These are phyloP conservation scores for Dryomyza anilis DNA, from an alignment of 2,888 invertebrate species.

Conservation along the genomic window DNA sequence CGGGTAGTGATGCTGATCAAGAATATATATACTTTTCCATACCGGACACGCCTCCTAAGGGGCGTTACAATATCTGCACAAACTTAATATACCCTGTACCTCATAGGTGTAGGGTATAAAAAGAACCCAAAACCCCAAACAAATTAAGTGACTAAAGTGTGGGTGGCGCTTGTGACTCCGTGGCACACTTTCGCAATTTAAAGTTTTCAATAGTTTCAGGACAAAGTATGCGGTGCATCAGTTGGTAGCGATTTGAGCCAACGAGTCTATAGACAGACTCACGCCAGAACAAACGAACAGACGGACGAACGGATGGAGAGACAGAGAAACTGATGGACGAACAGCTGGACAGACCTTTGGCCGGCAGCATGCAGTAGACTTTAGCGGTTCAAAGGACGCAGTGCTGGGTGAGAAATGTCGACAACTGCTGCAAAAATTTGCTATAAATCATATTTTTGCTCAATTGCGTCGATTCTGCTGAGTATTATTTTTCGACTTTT, in stretches of 20 bases:
- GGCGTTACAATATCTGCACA: too few species aligned
- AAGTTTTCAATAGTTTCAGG: constrained; percentile 16
- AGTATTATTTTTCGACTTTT: too few species aligned
- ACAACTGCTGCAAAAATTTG: constrained; percentile 34
- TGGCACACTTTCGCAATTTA: constrained; percentile 14
- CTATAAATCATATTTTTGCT: constrained; percentile 58
- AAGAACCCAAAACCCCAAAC: too few species aligned
- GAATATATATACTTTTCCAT: too few species aligned
- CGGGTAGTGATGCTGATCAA: too few species aligned
- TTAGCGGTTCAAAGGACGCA: neutral
- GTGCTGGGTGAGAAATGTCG: neutral
- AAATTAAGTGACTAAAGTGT: too few species aligned
- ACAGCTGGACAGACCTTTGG: too few species aligned
- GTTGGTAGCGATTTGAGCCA: constrained; percentile 12
- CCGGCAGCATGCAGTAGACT: neutral
- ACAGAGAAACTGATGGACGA: neutral
- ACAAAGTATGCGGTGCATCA: neutral
- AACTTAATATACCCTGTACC: too few species aligned
- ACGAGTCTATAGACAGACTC: neutral
- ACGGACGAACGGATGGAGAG: neutral
- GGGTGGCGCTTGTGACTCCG: too few species aligned
- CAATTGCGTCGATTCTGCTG: constrained; percentile 57
- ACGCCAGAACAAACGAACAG: neutral
- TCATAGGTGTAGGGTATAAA: too few species aligned
- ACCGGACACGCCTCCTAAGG: too few species aligned